These are phyloP conservation scores for Vombatus ursinus DNA, from an alignment of 2,113 vertebrate genomes.

Conservation along the genomic window DNA sequence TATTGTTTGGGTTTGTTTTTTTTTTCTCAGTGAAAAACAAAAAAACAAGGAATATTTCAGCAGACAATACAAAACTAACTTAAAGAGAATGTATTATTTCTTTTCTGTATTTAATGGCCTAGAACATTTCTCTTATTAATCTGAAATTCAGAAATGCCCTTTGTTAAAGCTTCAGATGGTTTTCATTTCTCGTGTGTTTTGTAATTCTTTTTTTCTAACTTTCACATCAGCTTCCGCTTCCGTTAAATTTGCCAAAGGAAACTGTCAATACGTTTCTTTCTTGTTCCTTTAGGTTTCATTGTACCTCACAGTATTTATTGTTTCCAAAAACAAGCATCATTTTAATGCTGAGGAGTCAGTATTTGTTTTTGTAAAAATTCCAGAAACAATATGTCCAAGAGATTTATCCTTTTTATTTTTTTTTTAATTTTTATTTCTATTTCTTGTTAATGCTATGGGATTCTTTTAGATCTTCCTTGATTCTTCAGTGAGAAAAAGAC, in stretches of 20 bases:
- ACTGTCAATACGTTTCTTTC: constrained; percentile 78
- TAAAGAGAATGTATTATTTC: constrained; percentile 85
- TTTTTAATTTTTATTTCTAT: constrained; percentile 14
- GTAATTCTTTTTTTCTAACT: constrained; percentile 77
- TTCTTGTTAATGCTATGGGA: constrained; percentile 63
- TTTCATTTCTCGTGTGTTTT: constrained; percentile 80
- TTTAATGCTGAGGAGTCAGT: constrained; percentile 68
- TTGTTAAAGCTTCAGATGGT: constrained; percentile 72
- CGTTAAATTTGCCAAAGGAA: constrained; percentile 83
- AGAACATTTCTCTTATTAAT: constrained; percentile 77
- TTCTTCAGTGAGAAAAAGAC: constrained; percentile 72
- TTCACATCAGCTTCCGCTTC: constrained; percentile 78
- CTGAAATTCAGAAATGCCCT: constrained; percentile 74
- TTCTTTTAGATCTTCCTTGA: constrained; percentile 66
- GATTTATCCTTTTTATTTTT: constrained; percentile 64
- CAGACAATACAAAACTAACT: constrained; percentile 69
- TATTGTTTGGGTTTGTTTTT: constrained; percentile 53
- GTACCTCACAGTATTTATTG: constrained; percentile 80
- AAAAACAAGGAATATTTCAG: constrained; percentile 75
- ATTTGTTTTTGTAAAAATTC: constrained; percentile 79
- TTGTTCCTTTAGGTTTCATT: constrained; percentile 77
- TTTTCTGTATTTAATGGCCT: constrained; percentile 83
- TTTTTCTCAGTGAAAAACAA: constrained; percentile 45
- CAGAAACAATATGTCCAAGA: constrained; percentile 74
- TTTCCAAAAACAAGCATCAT: constrained; percentile 79